Evolutionary conservation across 2,797 vertebrate genomes (phyloP).

Genomic region (Etheostoma nigrum): DNA sequence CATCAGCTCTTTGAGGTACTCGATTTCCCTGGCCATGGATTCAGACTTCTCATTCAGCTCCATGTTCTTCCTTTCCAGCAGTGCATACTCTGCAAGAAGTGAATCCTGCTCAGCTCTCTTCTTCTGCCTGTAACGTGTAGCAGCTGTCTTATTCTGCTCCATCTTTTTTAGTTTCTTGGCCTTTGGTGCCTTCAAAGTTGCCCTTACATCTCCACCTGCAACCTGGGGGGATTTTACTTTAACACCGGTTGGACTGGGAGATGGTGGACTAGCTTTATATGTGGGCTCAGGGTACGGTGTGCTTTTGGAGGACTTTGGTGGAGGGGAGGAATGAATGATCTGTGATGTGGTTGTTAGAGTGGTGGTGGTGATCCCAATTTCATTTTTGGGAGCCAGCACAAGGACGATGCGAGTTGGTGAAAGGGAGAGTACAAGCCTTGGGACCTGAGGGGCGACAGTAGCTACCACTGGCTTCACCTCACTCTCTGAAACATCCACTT

Average conservation of each 20-base stretch:
- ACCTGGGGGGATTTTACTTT: constrained; percentile 51
- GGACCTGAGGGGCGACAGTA: constrained; percentile 46
- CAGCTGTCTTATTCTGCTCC: constrained; percentile 98
- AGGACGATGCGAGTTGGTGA: constrained; percentile 80
- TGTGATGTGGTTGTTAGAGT: constrained; percentile 33
- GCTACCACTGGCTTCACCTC: constrained; percentile 66
- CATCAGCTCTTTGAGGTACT: constrained; percentile 95
- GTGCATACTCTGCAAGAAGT: constrained; percentile 79
- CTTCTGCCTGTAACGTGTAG: constrained; percentile 94
- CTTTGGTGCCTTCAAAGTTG: constrained; percentile 74
- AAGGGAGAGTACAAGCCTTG: constrained; percentile 79
- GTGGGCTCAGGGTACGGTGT: constrained; percentile 80
- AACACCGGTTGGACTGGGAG: constrained; percentile 46
- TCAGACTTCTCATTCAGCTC: constrained; percentile 90
- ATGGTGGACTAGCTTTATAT: constrained; percentile 53
- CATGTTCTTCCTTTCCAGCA: constrained; percentile 90
- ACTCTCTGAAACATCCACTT: constrained; percentile 87
- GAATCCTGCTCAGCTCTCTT: constrained; percentile 90
- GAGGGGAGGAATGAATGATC: constrained; percentile 25
- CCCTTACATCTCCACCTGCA: constrained; percentile 27
- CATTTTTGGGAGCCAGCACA: constrained; percentile 78
- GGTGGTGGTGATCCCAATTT: constrained; percentile 45
- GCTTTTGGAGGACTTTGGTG: constrained; percentile 55
- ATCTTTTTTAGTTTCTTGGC: constrained; percentile 96
- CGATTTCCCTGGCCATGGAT: constrained; percentile 92